Conservation (phyloP, 2,797 vertebrate species). For the Siniperca undulata region DNA sequence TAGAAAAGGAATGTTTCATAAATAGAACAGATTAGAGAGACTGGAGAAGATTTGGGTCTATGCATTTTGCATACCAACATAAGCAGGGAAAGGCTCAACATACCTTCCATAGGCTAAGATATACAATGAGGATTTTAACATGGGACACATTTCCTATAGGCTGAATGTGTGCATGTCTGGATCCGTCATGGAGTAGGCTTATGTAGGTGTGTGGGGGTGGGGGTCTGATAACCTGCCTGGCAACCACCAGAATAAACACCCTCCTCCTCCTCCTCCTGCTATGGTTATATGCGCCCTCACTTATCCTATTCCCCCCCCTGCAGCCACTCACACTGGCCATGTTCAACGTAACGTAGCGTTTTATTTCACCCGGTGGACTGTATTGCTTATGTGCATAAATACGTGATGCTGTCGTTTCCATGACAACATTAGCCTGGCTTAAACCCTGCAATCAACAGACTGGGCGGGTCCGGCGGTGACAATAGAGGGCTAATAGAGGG, state of each 20-base stretch:
- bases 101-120: constrained; percentile 35
- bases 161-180: constrained; percentile 37
- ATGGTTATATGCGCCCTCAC: constrained; percentile 43
- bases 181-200: constrained; percentile 47
- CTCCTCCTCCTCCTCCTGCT: constrained; percentile 41
- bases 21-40: constrained; percentile 66
- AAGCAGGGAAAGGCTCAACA: constrained; percentile 53
- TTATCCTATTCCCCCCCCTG: constrained; percentile 23
- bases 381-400: constrained; percentile 36
- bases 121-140: constrained; percentile 54
- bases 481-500: constrained; percentile 50
- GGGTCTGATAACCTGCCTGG: constrained; percentile 79
- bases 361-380: constrained; percentile 38
- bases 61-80: constrained; percentile 53
- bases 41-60: constrained; percentile 53
- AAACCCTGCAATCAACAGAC: constrained; percentile 51
- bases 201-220: constrained; percentile 37
- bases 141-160: constrained; percentile 46
- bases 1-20: constrained; percentile 66
- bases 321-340: constrained; percentile 22
- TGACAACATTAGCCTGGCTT: constrained; percentile 76
- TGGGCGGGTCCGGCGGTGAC: constrained; percentile 73
- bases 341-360: constrained; percentile 17
- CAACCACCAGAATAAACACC: constrained; percentile 80
- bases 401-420: constrained; percentile 81